Conservation (phyloP, 92 coral and sea anemone genomes). For the Virgularia gustaviana region DNA sequence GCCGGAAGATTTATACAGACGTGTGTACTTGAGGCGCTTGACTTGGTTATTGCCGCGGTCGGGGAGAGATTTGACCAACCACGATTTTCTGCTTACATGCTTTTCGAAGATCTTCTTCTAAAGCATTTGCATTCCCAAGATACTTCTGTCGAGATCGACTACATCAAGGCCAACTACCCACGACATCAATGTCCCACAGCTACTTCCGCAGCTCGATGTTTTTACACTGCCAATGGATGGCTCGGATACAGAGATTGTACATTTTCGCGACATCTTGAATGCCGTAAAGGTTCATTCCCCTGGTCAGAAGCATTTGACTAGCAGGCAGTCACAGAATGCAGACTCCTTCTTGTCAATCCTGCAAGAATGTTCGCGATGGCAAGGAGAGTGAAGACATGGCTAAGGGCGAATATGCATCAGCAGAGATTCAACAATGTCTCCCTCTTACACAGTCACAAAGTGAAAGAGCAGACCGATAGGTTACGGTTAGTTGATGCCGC, state of each 20-base stretch:
- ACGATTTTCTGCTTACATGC: conserved; percentile 54
- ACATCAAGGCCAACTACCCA: conserved; percentile 48
- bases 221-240: conserved; percentile 52
- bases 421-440: conserved; percentile 55
- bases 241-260: conserved; percentile 43
- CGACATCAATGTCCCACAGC: conserved; percentile 49
- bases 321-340: conserved; percentile 52
- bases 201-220: conserved; percentile 49
- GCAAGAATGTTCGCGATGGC: conserved; percentile 68
- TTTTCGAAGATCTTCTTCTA: conserved; percentile 60
- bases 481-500: conserved; percentile 49
- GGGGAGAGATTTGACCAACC: conserved; percentile 65
- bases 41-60: conserved; percentile 60
- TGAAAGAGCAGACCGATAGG: conserved; percentile 51
- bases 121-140: conserved; percentile 49
- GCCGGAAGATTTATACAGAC: conserved; percentile 53
- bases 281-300: too few species aligned
- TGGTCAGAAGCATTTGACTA: too few species aligned
- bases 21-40: conserved; percentile 62
- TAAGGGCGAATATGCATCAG: conserved; percentile 62
- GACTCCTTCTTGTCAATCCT: conserved; percentile 60
- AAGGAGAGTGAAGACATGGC: conserved; percentile 66
- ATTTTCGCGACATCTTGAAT: conserved; percentile 53
- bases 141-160: conserved; percentile 54
- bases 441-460: conserved; percentile 49